Base-by-base conservation (phyloP, 2,113 vertebrate genomes). In the Hemicordylus capensis region DNA sequence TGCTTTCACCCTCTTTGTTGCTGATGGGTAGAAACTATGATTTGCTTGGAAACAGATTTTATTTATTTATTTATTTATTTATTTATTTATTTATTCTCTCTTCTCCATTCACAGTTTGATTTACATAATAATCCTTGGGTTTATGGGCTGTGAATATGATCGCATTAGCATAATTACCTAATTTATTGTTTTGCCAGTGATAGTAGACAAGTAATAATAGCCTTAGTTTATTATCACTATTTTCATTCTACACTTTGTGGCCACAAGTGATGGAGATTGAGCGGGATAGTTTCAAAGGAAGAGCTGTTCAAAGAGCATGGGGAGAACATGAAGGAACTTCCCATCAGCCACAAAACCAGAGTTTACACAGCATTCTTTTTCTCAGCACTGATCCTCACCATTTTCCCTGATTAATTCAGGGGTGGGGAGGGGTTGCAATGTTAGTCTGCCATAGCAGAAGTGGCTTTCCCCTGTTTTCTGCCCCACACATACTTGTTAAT, bases 81-180 rank as follows among this genome's bases (percentile, higher is more conserved):
- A 44, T 82, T 22, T 82, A 61, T 73, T 46, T 58, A 72, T 88
- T 84, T 15, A 86, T 86, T 69, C 64, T 28, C 75, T 85, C 64
- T 78, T 31, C 39, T 39, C 51, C 81, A 76, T 88, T 92, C 82
- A n/a, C 75, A 28, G 51, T 59, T 54, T n/a, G 51, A 94, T 94
- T 93, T 92, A 87, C 90, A 94, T 93, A 94, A 90, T 90, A 89
- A 90, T 81, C 82, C 51, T 74, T 88, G 81, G 90, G 77, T 88
- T 88, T 88, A 85, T 75, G 58, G 37, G 26, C 73, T 93, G n/a
- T 22, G 70, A 89, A 39, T 89, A 91, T 90, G 88, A 88, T 84
- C 83, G 87, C 64, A 93, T 94, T 94, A 94, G 87, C 87, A 93
- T 94, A 94, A 93, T 89, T 93, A 87, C 54, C 61, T 85, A 85